Evolutionary conservation across 2,888 invertebrate species (phyloP).

Genomic region (Pyrgus malvae): DNA sequence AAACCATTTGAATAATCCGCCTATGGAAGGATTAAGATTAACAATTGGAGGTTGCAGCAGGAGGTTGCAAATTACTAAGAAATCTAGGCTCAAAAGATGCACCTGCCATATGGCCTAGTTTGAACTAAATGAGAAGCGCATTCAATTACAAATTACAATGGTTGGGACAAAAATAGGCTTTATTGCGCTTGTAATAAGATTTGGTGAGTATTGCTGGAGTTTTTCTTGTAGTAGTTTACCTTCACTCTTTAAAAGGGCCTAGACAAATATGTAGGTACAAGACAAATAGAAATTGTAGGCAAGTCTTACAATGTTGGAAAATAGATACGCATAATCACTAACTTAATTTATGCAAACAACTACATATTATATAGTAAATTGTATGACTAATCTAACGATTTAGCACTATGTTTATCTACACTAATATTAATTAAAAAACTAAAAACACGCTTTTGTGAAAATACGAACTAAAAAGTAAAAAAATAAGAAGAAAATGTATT

Average conservation of each 20-base stretch:
- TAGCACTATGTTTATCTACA: too few species aligned
- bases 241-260: slow-evolving; percentile 37
- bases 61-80: slow-evolving; percentile 7
- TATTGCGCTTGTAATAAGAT: slow-evolving; percentile 26
- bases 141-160: slow-evolving; percentile 24
- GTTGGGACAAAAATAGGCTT: slow-evolving; percentile 11
- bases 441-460: too few species aligned
- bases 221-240: slow-evolving; percentile 45
- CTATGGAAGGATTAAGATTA: background rate
- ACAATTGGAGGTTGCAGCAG: background rate
- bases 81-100: slow-evolving; percentile 38
- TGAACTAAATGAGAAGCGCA: slow-evolving; percentile 35
- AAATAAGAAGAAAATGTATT: too few species aligned
- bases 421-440: too few species aligned
- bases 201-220: slow-evolving; percentile 30
- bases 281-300: slow-evolving; percentile 34
- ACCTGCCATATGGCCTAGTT: slow-evolving; percentile 43
- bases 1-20: slow-evolving; percentile 19
- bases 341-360: background rate
- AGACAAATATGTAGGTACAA: slow-evolving; percentile 28
- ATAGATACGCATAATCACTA: background rate
- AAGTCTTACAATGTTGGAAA: slow-evolving; percentile 1
- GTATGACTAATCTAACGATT: too few species aligned
- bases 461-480: too few species aligned
- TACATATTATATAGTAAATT: too few species aligned